Base-by-base conservation (phyloP, 1,140 invertebrate genomes). In the Brachionus rotundiformis region DNA sequence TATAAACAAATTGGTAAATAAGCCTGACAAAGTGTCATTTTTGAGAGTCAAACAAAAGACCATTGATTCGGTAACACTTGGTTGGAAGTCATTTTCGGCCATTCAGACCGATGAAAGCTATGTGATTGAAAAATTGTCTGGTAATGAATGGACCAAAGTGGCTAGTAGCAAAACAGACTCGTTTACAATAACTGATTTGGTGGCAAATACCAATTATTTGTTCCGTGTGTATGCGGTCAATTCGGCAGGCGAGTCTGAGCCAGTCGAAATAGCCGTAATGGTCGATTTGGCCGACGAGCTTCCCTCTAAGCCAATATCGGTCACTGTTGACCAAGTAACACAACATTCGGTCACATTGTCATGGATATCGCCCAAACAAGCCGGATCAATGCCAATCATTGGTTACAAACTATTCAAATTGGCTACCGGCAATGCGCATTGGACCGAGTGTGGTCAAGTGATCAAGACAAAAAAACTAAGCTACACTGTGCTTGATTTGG, bases 21-120 rank as follows among this genome's bases (percentile, higher is more conserved):
- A 95, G 36, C 91, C 91, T 10, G 90, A 90, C 84, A 85, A 90
- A 81, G 94, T 94, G 23, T 92, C 93, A 76, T 90, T 91, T 83
- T 93, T 94, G 4, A 90, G 92, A 71, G 91, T 95, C 10, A 90
- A 91, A 41, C 94, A 97, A 84, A 93, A 93, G 91, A 93, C 95
- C 85, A 91, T 87, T 63, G 89, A 86, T 65, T 92, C 92, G 25
- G 93, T 94, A 2, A 92, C 92, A 4, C 88, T 97, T 1, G 89
- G 91, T 1, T 98, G 96, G 96, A 92, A 94, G 29, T 79, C 76
- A 25, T 33, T 59, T 61, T 59, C 54, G 5, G 29, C 49, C 8
- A n/a, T n/a, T 44, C 11, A 76, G 27, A 13, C 13, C 19, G 59
- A 11, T 11, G 59, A 63, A 3, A 36, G n/a, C 0, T 39, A 36